A percentile compares a stretch with the other conserved stretches of the same genome.
phyloP scores from a whole-genome alignment of 2,888 invertebrate species.

The Aphodius granarius region DNA sequence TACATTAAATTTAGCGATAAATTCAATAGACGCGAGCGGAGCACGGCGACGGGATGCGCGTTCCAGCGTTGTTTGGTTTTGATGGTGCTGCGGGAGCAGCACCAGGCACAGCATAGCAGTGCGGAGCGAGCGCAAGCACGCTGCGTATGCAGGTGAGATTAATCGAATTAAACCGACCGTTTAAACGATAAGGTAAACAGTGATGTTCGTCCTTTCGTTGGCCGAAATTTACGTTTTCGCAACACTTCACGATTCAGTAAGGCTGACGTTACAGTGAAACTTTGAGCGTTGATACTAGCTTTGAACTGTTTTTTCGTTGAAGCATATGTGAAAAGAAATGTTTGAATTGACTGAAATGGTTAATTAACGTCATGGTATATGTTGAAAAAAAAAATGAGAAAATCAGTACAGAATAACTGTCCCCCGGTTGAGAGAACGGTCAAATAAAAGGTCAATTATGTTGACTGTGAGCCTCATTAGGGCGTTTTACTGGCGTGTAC shows the following conservation, averaged over 20 bases:
- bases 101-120: neutral
- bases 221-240: neutral
- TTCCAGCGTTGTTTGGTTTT: neutral
- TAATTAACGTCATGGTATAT: neutral
- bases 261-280: no score
- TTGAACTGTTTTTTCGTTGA: no score
- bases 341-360: neutral
- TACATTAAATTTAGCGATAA: neutral
- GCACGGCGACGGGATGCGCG: neutral
- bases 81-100: neutral
- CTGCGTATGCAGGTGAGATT: neutral
- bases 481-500: conserved; percentile 12
- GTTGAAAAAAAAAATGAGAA: neutral
- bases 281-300: no score
- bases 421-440: conserved; percentile 3
- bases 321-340: no score
- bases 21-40: neutral
- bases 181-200: neutral
- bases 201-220: neutral
- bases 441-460: conserved; percentile 9
- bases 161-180: neutral
- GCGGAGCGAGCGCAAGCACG: neutral
- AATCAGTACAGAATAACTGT: neutral
- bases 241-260: no score
- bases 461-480: conserved; percentile 7